Evolutionary conservation across 2,797 vertebrate species (phyloP).

Genomic region (Galago senegalensis): DNA sequence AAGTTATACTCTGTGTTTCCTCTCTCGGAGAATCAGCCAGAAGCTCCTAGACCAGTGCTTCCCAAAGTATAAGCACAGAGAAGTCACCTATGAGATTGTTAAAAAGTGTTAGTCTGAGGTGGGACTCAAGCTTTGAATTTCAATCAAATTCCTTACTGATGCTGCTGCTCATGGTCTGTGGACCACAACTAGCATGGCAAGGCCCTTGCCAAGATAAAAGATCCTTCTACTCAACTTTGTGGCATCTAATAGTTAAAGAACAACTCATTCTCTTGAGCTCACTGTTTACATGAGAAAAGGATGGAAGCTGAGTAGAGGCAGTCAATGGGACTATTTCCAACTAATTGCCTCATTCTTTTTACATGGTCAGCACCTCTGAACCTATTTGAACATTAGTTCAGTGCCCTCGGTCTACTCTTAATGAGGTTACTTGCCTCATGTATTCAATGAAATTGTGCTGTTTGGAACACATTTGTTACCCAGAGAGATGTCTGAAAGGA

Average conservation of each 20-base stretch:
- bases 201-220: neutral
- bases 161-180: neutral
- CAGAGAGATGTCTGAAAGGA: slow-evolving; percentile 55
- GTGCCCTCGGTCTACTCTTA: slow-evolving; percentile 68
- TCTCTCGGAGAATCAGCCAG: neutral
- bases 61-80: neutral
- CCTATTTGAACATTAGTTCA: slow-evolving; percentile 58
- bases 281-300: slow-evolving; percentile 52
- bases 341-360: slow-evolving; percentile 73
- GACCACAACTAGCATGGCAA: neutral
- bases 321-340: slow-evolving; percentile 64
- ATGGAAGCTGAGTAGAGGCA: slow-evolving; percentile 39
- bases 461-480: slow-evolving; percentile 66
- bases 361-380: slow-evolving; percentile 73
- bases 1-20: slow-evolving; percentile 21
- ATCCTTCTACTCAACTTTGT: slow-evolving; percentile 51
- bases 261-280: slow-evolving; percentile 52
- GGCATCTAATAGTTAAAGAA: slow-evolving; percentile 32
- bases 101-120: slow-evolving; percentile 27
- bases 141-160: slow-evolving; percentile 32
- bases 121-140: slow-evolving; percentile 56
- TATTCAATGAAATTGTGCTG: slow-evolving; percentile 63
- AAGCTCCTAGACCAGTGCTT: neutral
- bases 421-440: slow-evolving; percentile 70
- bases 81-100: slow-evolving; percentile 43